Evolutionary conservation across 2,797 vertebrate genomes (phyloP).

Genomic region (Spinibarbus caldwelli): DNA sequence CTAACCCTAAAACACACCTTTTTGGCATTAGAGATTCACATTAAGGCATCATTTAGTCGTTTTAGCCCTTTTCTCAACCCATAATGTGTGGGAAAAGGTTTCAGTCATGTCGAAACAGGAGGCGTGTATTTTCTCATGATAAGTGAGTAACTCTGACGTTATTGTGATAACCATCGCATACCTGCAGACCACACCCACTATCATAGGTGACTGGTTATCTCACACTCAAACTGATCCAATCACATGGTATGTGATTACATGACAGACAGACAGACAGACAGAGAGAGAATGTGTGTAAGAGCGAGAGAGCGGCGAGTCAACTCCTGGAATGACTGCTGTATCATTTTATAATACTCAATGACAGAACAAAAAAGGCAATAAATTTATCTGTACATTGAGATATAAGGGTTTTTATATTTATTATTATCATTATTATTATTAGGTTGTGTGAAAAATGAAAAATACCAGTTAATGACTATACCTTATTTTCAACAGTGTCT

Average conservation of each 20-base stretch:
- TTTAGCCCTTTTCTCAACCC: background rate
- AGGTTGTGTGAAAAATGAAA: background rate
- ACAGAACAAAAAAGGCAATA: background rate
- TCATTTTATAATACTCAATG: background rate
- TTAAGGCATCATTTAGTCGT: background rate
- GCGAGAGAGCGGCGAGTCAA: background rate
- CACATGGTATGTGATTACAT: background rate
- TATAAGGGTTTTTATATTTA: background rate
- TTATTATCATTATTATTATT: background rate
- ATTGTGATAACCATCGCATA: constrained; percentile 35
- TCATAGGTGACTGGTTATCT: constrained; percentile 19
- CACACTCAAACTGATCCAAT: constrained; percentile 26
- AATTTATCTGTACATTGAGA: background rate
- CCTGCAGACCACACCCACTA: constrained; percentile 43
- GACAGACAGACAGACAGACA: constrained; percentile 9
- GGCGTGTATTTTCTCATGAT: constrained; percentile 12
- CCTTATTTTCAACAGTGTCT: background rate
- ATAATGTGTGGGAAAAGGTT: constrained; percentile 29
- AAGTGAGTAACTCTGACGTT: constrained; percentile 27
- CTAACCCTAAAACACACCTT: background rate
- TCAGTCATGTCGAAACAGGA: constrained; percentile 30
- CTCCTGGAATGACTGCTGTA: background rate
- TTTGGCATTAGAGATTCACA: background rate
- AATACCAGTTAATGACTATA: background rate
- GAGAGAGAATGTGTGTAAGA: background rate